Percentiles rank a stretch among this genome's conserved stretches.
Conservation (phyloP, 2,797 vertebrate genomes). For the Poeciliopsis paucimaculata region DNA sequence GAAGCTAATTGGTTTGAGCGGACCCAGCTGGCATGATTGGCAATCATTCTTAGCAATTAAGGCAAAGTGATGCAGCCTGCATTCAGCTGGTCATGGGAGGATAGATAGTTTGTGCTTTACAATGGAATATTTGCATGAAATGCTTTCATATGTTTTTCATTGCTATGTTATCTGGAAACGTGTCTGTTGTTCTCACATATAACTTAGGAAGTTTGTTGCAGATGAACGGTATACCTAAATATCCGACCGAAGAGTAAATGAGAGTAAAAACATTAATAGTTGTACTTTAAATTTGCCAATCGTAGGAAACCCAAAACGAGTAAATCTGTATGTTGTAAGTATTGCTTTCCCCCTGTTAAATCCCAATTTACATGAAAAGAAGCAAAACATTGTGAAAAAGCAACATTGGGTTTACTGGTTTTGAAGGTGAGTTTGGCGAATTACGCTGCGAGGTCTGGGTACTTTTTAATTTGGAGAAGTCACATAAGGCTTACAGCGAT, state of each 20-base stretch:
- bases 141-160: background rate
- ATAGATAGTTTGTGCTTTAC: background rate
- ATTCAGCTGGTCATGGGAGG: background rate
- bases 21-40: background rate
- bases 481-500: slow-evolving; percentile 4
- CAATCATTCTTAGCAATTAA: background rate
- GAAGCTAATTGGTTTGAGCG: background rate
- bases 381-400: background rate
- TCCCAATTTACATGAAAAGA: background rate
- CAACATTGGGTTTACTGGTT: background rate
- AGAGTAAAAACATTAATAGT: background rate
- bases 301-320: background rate
- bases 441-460: too few species aligned
- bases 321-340: background rate
- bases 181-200: background rate
- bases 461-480: slow-evolving; percentile 7
- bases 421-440: background rate
- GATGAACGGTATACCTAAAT: background rate
- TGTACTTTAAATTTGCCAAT: background rate
- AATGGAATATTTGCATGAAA: background rate
- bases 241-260: background rate
- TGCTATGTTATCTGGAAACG: background rate
- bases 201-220: background rate
- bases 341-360: background rate
- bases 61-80: background rate